A percentile compares a stretch with the other conserved stretches of the same genome.
These are phyloP conservation scores for Drosophila lowei DNA, from an alignment of 1,140 invertebrate species.

Conservation along the genomic window DNA sequence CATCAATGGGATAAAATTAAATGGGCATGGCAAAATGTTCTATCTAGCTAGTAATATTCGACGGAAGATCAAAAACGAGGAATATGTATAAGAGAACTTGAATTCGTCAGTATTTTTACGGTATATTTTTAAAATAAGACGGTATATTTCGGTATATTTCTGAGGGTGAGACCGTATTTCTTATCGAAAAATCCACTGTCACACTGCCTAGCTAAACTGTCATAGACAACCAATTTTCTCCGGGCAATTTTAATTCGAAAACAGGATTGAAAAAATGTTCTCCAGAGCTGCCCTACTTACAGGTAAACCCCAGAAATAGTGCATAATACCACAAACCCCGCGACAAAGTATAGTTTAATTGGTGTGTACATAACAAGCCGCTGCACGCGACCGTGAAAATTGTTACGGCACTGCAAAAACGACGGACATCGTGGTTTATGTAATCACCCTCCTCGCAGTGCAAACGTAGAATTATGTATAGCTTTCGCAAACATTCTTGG, in stretches of 20 bases:
- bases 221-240: constrained; percentile 32
- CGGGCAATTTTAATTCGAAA: constrained; percentile 68
- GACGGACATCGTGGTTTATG: constrained; percentile 82
- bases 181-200: background rate
- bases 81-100: too few species aligned
- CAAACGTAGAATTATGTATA: constrained; percentile 47
- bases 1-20: too few species aligned
- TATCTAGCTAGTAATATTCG: too few species aligned
- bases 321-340: background rate
- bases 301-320: constrained; percentile 73
- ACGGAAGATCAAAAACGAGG: too few species aligned
- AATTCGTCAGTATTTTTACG: too few species aligned
- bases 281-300: constrained; percentile 84
- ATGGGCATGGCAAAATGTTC: too few species aligned
- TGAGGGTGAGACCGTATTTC: too few species aligned
- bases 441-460: constrained; percentile 69
- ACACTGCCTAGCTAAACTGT: constrained; percentile 26
- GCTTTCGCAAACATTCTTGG: constrained; percentile 30
- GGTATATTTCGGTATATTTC: too few species aligned
- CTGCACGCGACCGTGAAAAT: constrained; percentile 40
- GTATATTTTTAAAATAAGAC: too few species aligned
- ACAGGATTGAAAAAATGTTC: constrained; percentile 82
- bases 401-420: constrained; percentile 61
- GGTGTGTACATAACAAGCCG: background rate
- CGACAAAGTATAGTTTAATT: background rate